Conservation (phyloP, 2,888 invertebrate genomes). For the Beris chalybata region DNA sequence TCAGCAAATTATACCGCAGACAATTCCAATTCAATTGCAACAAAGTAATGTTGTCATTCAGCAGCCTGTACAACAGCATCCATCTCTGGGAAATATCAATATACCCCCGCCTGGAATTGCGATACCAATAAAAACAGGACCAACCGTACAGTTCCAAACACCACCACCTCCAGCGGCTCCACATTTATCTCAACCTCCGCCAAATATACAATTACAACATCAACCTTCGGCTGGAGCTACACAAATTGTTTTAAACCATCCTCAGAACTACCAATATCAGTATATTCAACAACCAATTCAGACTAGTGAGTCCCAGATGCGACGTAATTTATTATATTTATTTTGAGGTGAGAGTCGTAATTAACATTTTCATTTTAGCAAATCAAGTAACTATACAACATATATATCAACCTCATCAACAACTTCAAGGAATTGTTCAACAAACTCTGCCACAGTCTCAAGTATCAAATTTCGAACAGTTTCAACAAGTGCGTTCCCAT, state of each 20-base stretch:
- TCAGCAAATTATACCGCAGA: conserved; percentile 43
- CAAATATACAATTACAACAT: conserved; percentile 41
- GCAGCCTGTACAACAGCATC: conserved; percentile 37
- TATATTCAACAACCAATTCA: conserved; percentile 41
- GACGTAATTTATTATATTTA: conserved; percentile 29
- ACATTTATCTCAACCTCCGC: conserved; percentile 41
- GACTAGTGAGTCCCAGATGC: conserved; percentile 34
- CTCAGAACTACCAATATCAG: conserved; percentile 42
- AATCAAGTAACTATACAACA: conserved; percentile 42
- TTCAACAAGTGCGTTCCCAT: conserved; percentile 37
- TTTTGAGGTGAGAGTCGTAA: not conserved
- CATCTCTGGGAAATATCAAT: conserved; percentile 41
- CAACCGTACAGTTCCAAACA: conserved; percentile 40
- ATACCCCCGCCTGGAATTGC: conserved; percentile 40
- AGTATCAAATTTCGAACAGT: conserved; percentile 33
- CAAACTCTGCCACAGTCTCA: conserved; percentile 27
- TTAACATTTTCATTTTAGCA: conserved; percentile 22
- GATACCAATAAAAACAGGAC: conserved; percentile 40
- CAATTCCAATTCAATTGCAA: conserved; percentile 43
- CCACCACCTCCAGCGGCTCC: conserved; percentile 30
- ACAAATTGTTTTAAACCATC: conserved; percentile 42
- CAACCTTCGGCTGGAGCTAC: conserved; percentile 34
- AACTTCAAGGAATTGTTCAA: conserved; percentile 41
- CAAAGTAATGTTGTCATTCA: conserved; percentile 44
- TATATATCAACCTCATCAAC: conserved; percentile 41